Conservation (phyloP, 2,888 invertebrate genomes). For the Pyrochroa serraticornis region DNA sequence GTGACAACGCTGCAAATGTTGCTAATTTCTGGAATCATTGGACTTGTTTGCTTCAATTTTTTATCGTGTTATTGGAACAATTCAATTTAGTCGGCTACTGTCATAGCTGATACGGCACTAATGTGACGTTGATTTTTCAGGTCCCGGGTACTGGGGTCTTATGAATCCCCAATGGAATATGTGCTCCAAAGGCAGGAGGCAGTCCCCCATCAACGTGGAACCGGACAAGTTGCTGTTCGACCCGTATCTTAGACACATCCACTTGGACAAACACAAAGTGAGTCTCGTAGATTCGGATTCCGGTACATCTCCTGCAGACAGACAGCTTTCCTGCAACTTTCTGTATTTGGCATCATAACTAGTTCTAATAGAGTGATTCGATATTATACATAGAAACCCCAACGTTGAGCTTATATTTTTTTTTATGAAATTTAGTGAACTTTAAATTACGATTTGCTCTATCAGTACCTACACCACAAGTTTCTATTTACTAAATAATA, state of each 20-base stretch:
- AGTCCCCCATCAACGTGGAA: slow-evolving; percentile 97
- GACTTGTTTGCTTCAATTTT: no score
- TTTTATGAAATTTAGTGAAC: no score
- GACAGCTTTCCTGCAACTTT: no score
- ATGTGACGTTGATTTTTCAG: slow-evolving; percentile 62
- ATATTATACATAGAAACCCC: no score
- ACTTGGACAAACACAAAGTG: slow-evolving; percentile 94
- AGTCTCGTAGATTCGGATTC: slow-evolving; percentile 47
- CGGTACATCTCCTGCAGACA: background rate
- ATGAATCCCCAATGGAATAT: slow-evolving; percentile 98
- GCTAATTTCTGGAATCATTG: no score
- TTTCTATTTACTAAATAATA: no score
- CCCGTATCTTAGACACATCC: slow-evolving; percentile 88
- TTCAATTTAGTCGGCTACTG: background rate
- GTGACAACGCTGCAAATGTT: no score
- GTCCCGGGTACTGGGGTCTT: slow-evolving; percentile 97
- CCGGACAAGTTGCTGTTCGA: slow-evolving; percentile 94
- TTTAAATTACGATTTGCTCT: no score
- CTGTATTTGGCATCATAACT: no score
- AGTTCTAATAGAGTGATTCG: no score
- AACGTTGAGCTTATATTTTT: no score
- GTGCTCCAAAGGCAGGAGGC: slow-evolving; percentile 94
- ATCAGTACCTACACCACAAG: no score
- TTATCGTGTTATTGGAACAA: background rate
- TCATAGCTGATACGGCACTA: background rate